Evolutionary conservation across 2,797 vertebrate species (phyloP), one percentile per base, ranked within the genome.

Genomic region (Euthynnus affinis): DNA sequence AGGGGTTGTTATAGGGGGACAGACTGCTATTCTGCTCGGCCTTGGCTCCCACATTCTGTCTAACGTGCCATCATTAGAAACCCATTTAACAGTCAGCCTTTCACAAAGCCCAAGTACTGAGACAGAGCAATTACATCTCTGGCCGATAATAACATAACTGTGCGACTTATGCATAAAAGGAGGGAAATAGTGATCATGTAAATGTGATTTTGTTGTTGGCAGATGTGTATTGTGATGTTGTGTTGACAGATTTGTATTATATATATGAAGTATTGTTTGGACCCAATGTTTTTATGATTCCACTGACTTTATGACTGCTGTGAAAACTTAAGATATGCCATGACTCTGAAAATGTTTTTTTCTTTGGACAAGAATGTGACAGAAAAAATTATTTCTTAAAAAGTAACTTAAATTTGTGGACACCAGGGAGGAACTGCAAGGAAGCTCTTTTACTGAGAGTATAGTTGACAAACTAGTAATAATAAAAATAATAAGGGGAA

Each of bases 1-100:
- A n/a, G 6, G 27, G 65, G 55, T 48, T 74, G 58, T 70, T 71
- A 71, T 3, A 78, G 34, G 61, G 46, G 69, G 70, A 91, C 80
- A 87, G 80, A 76, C 81, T 61, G 68, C 70, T 81, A 62, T 89
- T 93, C 71, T 87, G 68, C 44, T 74, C 80, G 73, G 68, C 65
- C 58, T 80, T 83, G 76, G 74, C 72, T 86, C 29, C 66, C n/a
- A 76, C 62, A 78, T 25, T 60, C 32, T 74, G 55, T 69, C 49
- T 40, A 65, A 77, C 83, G 70, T 78, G 78, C 66, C 63, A 72
- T 81, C 74, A 90, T 83, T 83, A 88, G 56, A 74, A 71, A 79
- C 37, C 40, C 27, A 81, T 84, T 84, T 79, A 77, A 88, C 17
- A 84, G 61, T 44, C 78, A 86, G 60, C 46, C 23, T 74, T 78